Conservation (phyloP, 2,797 vertebrate species). For the Falco naumanni region DNA sequence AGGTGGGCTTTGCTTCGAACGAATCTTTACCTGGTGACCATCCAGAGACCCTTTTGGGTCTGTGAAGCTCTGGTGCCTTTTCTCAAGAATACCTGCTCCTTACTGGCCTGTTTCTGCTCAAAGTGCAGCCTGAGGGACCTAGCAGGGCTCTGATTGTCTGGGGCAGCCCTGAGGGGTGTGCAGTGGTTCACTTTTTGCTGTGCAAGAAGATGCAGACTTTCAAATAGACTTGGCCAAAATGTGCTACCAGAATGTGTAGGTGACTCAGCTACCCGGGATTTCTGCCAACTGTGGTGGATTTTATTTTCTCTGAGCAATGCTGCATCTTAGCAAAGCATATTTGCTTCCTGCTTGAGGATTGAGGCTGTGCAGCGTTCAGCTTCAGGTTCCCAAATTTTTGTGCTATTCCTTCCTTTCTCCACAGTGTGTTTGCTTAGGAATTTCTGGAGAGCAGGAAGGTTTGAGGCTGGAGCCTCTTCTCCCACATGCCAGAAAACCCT, state of each 20-base stretch:
- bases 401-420: neutral
- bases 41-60: neutral
- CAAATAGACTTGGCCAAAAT: neutral
- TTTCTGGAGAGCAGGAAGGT: neutral
- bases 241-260: neutral
- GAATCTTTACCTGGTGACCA: neutral
- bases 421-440: neutral
- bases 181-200: neutral
- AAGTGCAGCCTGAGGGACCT: neutral
- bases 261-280: neutral
- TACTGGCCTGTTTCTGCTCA: neutral
- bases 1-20: neutral
- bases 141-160: neutral
- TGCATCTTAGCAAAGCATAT: neutral
- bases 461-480: neutral
- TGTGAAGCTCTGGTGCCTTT: neutral
- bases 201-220: accelerated
- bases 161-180: neutral
- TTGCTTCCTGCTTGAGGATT: neutral
- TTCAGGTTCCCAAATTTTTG: neutral
- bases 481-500: neutral
- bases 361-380: neutral
- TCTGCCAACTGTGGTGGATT: neutral
- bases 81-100: neutral
- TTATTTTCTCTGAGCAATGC: neutral